phyloP scores from a whole-genome alignment of 2,888 invertebrate genomes.

The Drosophila stalkeri region DNA sequence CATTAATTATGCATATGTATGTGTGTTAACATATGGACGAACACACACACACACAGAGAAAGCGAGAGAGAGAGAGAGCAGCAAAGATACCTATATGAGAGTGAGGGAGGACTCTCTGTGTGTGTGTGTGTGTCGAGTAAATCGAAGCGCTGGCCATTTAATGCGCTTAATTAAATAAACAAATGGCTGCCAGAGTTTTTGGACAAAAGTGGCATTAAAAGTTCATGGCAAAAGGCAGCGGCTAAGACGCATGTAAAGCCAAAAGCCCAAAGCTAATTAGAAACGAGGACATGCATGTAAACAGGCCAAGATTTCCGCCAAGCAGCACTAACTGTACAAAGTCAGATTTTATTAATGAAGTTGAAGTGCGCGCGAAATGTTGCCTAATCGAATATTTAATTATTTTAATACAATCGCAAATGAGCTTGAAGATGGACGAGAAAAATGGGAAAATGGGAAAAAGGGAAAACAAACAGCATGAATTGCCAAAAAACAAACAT shows the following conservation, averaged over 20 bases:
- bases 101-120: neutral
- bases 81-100: no score
- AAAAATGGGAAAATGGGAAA: conserved; percentile 1
- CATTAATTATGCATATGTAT: conserved; percentile 72
- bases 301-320: neutral
- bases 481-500: conserved; percentile 12
- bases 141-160: conserved; percentile 57
- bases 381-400: conserved; percentile 76
- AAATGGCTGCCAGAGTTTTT: conserved; percentile 62
- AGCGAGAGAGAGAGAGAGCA: neutral
- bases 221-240: conserved; percentile 42
- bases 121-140: conserved; percentile 18
- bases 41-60: conserved; percentile 1
- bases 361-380: conserved; percentile 30
- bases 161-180: conserved; percentile 81
- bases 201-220: conserved; percentile 51
- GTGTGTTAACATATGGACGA: conserved; percentile 60
- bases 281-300: conserved; percentile 8
- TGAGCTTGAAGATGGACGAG: conserved; percentile 59
- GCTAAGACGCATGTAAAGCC: conserved; percentile 19
- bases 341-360: conserved; percentile 40
- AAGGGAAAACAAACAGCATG: conserved; percentile 30
- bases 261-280: conserved; percentile 35
- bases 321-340: neutral
- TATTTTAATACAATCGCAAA: conserved; percentile 64